Conservation (phyloP, 2,888 invertebrate genomes). For the Spatulosminthurus flaviceps region DNA sequence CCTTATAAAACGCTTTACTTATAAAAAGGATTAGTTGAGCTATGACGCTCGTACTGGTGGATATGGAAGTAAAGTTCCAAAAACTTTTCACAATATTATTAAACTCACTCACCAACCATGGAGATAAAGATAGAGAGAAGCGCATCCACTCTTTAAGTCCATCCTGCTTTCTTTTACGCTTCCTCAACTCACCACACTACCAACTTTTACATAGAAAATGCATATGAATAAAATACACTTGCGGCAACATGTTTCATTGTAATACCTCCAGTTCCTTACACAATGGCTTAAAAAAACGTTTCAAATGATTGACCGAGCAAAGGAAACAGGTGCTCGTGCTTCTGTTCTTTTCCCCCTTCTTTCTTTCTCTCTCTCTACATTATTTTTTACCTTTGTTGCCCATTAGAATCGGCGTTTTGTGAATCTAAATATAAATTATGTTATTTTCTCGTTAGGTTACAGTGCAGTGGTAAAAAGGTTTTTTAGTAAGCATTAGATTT, state of each 20-base stretch:
- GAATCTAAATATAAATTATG: slow-evolving; percentile 2
- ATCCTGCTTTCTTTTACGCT: slow-evolving; percentile 25
- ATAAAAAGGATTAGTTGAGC: background rate
- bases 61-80: background rate
- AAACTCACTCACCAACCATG: slow-evolving; percentile 49
- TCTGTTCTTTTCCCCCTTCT: slow-evolving; percentile 28
- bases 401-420: background rate
- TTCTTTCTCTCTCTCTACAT: background rate
- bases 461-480: background rate
- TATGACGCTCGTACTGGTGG: background rate
- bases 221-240: too few relatives aligned
- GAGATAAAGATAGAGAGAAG: slow-evolving; percentile 33
- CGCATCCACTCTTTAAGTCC: slow-evolving; percentile 26
- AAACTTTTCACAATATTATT: slow-evolving; percentile 46
- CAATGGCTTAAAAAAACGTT: slow-evolving; percentile 32
- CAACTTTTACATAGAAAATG: too few relatives aligned
- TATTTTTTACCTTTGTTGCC: background rate
- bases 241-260: too few relatives aligned
- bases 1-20: too few relatives aligned
- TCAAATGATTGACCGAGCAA: slow-evolving; percentile 53
- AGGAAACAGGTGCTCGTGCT: slow-evolving; percentile 54
- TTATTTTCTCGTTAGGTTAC: background rate
- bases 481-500: background rate
- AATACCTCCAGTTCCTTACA: background rate
- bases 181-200: too few relatives aligned